Percentiles rank a stretch among this genome's conserved stretches.
These are phyloP conservation scores for Rousettus leschenaultii DNA, from an alignment of 2,113 vertebrate species.

Conservation along the genomic window DNA sequence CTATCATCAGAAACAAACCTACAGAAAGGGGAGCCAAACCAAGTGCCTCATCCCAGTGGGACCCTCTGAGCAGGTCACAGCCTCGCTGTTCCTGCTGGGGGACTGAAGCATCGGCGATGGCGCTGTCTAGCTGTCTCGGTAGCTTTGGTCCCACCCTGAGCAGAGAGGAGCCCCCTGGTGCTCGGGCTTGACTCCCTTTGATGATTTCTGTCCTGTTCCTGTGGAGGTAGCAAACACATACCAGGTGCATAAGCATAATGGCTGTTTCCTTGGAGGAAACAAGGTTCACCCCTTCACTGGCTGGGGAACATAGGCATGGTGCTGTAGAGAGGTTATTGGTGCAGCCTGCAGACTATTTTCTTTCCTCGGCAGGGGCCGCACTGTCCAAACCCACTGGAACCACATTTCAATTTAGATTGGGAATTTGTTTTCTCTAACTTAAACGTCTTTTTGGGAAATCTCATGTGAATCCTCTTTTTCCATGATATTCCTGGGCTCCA, in stretches of 20 bases:
- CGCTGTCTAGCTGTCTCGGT: fast-evolving
- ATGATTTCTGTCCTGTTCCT: fast-evolving
- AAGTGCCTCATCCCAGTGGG: neutral
- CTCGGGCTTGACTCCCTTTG: neutral
- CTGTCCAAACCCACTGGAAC: neutral
- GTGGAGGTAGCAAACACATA: neutral
- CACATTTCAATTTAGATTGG: neutral
- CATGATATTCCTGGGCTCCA: too few species aligned
- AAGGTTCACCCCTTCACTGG: neutral
- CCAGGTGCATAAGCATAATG: neutral
- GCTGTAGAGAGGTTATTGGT: fast-evolving
- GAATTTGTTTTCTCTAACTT: neutral
- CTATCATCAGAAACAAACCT: neutral
- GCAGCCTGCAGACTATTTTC: neutral
- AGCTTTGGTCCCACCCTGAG: fast-evolving
- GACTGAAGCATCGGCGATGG: fast-evolving
- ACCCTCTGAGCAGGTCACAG: neutral
- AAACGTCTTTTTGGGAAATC: neutral
- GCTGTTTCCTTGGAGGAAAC: neutral
- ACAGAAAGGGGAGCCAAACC: neutral
- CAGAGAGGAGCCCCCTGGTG: fast-evolving
- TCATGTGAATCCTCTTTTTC: neutral
- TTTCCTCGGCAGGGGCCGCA: neutral
- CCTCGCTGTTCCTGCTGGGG: fast-evolving
- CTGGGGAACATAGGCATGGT: neutral